phyloP scores from a whole-genome alignment of 2,888 invertebrate species.

The Fragum sueziense region DNA sequence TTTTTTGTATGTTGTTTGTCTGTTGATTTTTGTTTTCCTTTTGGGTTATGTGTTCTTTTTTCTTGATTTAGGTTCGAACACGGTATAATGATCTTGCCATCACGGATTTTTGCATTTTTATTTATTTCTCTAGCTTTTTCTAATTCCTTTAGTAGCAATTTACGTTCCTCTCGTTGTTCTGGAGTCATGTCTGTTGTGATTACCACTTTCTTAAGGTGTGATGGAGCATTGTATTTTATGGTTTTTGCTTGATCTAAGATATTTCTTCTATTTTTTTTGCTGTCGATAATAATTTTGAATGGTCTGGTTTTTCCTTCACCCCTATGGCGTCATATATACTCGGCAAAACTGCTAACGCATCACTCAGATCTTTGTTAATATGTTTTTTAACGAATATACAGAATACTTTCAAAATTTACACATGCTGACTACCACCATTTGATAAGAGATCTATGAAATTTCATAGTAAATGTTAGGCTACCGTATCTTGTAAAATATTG shows the following conservation, averaged over 20 bases:
- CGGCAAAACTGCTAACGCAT: too few relatives aligned
- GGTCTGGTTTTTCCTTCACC: constrained; percentile 4
- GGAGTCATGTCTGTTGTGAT: not conserved
- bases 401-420: too few relatives aligned
- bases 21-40: not conserved
- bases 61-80: not conserved
- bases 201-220: not conserved
- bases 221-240: not conserved
- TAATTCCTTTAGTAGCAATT: not conserved
- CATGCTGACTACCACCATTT: too few relatives aligned
- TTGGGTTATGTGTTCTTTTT: not conserved
- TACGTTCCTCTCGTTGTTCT: not conserved
- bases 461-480: too few relatives aligned
- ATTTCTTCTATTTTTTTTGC: constrained; percentile 4
- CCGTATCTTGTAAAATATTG: too few relatives aligned
- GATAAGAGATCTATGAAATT: too few relatives aligned
- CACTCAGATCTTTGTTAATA: too few relatives aligned
- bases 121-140: not conserved
- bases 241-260: constrained; percentile 1
- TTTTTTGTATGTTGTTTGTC: not conserved
- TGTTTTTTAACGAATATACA: too few relatives aligned
- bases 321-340: too few relatives aligned
- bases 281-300: not conserved
- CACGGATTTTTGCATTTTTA: not conserved
- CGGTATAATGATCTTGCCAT: not conserved